These are phyloP conservation scores for Paracentrotus lividus DNA, from an alignment of 53 echinoderm and acorn worm genomes.

Conservation along the genomic window DNA sequence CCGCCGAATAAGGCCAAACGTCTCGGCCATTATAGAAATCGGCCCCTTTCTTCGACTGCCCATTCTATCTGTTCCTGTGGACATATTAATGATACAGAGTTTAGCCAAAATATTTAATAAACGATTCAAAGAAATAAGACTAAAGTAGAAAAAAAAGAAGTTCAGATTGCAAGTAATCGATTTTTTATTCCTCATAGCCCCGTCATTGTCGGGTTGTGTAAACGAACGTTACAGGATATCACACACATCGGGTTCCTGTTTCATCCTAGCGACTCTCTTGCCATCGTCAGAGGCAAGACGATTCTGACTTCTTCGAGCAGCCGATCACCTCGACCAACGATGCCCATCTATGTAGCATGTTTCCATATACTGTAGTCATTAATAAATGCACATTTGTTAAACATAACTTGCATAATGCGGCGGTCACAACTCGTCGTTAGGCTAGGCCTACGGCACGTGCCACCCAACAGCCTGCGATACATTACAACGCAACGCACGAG, in stretches of 20 bases:
- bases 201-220: conserved; percentile 74
- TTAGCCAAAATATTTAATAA: no score
- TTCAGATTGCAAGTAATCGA: no score
- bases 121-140: no score
- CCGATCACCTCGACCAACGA: conserved; percentile 79
- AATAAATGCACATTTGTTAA: background rate
- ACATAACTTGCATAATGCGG: no score
- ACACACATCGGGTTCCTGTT: conserved; percentile 92
- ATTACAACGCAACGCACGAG: no score
- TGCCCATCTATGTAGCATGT: conserved; percentile 80
- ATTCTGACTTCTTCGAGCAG: conserved; percentile 82
- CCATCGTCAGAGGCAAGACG: conserved; percentile 82
- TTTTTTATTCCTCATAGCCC: no score
- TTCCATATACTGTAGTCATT: conserved; percentile 82
- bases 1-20: background rate
- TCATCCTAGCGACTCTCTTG: conserved; percentile 82
- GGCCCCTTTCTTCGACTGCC: background rate
- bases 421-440: no score
- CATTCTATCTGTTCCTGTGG: background rate
- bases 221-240: conserved; percentile 79
- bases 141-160: no score
- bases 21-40: background rate
- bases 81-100: no score
- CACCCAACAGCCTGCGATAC: no score
- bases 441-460: no score